Percentiles rank a stretch among this genome's conserved stretches.
Evolutionary conservation across 2,888 invertebrate genomes (phyloP).

Genomic region (Luffia ferchaultella): DNA sequence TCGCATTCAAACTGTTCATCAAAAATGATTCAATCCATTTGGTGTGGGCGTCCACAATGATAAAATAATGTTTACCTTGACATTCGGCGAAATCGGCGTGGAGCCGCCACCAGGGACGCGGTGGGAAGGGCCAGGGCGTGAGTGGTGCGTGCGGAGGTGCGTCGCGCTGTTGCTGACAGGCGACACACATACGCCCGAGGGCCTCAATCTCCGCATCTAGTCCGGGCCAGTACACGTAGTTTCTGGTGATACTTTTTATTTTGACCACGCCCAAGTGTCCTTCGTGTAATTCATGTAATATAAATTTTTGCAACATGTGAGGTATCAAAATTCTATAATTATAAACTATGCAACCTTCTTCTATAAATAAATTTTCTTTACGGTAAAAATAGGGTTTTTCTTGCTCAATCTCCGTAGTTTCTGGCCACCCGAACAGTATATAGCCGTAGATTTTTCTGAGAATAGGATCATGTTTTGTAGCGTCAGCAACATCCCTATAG

Average conservation of each 20-base stretch:
- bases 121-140: background rate
- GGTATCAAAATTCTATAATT: slow-evolving; percentile 10
- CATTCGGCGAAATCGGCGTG: slow-evolving; percentile 1
- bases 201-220: background rate
- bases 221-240: background rate
- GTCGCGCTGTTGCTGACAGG: background rate
- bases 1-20: background rate
- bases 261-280: slow-evolving; percentile 1
- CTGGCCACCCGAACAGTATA: slow-evolving; percentile 6
- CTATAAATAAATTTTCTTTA: slow-evolving; percentile 5
- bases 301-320: background rate
- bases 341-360: slow-evolving; percentile 10
- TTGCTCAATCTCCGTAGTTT: background rate
- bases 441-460: background rate
- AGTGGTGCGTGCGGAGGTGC: background rate
- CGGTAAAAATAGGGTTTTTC: slow-evolving; percentile 6
- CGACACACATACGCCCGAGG: too few species aligned
- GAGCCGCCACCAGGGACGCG: background rate
- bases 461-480: background rate
- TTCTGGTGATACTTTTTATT: background rate
- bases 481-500: background rate
- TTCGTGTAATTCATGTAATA: background rate
- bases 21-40: slow-evolving; percentile 4
- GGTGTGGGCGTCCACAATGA: background rate
- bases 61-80: background rate